These are phyloP conservation scores for Anastatus disparis DNA, from an alignment of 1,140 invertebrate species.

Conservation along the genomic window DNA sequence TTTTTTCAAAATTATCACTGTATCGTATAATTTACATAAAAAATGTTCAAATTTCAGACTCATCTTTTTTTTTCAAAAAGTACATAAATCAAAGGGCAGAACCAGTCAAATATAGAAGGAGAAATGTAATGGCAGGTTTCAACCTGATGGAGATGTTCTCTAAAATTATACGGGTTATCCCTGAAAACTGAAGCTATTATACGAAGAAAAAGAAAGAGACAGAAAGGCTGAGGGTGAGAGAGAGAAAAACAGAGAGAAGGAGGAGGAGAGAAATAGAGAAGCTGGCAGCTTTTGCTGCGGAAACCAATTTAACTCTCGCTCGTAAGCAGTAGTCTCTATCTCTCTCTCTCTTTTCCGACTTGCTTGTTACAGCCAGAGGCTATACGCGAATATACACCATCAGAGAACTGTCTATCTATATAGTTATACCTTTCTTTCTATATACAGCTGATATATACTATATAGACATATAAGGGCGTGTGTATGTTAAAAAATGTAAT, in stretches of 20 bases:
- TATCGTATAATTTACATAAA: too few relatives aligned
- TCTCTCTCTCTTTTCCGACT: not conserved
- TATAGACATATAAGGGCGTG: too few relatives aligned
- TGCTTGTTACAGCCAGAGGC: not conserved
- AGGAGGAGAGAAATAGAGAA: conserved; percentile 23
- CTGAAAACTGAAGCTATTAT: conserved; percentile 45
- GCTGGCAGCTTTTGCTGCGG: conserved; percentile 55
- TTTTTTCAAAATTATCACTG: too few relatives aligned
- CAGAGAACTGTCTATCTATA: not conserved
- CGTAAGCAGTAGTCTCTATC: too few relatives aligned
- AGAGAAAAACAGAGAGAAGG: not conserved
- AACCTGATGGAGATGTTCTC: conserved; percentile 57
- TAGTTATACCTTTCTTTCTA: not conserved
- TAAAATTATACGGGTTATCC: conserved; percentile 58
- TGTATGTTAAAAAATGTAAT: too few relatives aligned
- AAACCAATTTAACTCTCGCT: conserved; percentile 63
- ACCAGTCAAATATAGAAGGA: too few relatives aligned
- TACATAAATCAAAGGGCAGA: too few relatives aligned
- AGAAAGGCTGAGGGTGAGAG: not conserved
- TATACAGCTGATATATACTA: too few relatives aligned
- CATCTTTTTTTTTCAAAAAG: too few relatives aligned
- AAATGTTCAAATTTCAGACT: too few relatives aligned
- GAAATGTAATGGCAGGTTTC: conserved; percentile 50
- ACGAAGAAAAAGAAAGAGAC: too few relatives aligned
- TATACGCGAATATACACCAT: too few relatives aligned